Percentiles rank a stretch among this genome's conserved stretches.
These are phyloP conservation scores for Odontothrips loti DNA, from an alignment of 2,888 invertebrate genomes.

Conservation along the genomic window DNA sequence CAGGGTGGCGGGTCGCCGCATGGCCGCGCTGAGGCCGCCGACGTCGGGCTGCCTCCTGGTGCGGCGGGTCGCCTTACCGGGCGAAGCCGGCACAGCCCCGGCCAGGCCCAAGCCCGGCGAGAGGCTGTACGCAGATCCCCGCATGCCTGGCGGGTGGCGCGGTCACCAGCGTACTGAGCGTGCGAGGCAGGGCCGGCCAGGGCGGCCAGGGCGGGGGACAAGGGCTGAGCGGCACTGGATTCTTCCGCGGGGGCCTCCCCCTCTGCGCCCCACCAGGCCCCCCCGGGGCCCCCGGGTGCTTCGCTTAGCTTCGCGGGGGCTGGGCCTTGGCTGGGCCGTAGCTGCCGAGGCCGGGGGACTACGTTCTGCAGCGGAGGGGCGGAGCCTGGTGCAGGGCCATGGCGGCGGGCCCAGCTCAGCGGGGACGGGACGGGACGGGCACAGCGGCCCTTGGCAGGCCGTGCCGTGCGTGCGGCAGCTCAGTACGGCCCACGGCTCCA, in stretches of 20 bases:
- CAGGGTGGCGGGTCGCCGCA: background rate
- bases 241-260: background rate
- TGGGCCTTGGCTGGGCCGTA: background rate
- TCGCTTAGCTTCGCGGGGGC: background rate
- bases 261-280: background rate
- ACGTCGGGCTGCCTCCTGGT: background rate
- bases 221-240: background rate
- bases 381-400: background rate
- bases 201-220: background rate
- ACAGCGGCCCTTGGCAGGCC: background rate
- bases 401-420: background rate
- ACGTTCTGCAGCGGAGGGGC: background rate
- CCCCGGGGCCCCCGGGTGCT: background rate
- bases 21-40: background rate
- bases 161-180: slow-evolving; percentile 26
- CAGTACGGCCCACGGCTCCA: slow-evolving; percentile 28
- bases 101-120: slow-evolving; percentile 19
- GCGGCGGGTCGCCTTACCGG: slow-evolving; percentile 5
- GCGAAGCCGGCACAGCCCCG: slow-evolving; percentile 28
- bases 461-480: background rate
- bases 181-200: background rate
- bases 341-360: background rate
- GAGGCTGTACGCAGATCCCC: background rate
- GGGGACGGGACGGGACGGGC: too few relatives aligned
- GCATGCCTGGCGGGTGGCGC: slow-evolving; percentile 6